Base-by-base conservation (phyloP, 2,797 vertebrate genomes). In the Sphaeramia orbicularis region DNA sequence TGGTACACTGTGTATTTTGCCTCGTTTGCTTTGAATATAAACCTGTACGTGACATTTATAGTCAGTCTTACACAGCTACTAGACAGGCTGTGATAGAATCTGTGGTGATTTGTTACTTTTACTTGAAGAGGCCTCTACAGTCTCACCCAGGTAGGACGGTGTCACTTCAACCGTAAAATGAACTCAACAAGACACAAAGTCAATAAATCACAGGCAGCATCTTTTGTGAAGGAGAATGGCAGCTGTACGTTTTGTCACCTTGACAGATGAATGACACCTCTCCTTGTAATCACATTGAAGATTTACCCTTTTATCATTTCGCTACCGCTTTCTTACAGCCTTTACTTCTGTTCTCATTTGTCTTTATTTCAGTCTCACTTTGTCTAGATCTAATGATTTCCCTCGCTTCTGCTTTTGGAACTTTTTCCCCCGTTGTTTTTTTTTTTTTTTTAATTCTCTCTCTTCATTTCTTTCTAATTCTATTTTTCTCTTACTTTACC, bases 211-310 rank as follows among this genome's bases (percentile, higher is more conserved):
- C 68, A 45, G 35, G 65, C 13, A 13, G 59, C 47, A 35, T 75
- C 55, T 54, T 65, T 45, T 56, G 61, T 73, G 59, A 60, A 32
- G 47, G 57, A 80, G 79, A 71, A 50, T 71, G 78, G 48, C 75
- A 85, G 71, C 45, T 82, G 62, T 73, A 70, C 75, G 74, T 78
- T 71, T 74, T 71, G 60, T 90, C 88, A 87, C 90, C 86, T 88
- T 87, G 86, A 84, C 86, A 80, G 75, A 88, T 80, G 65, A 84
- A 86, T 81, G 81, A 70, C 56, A 59, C 24, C 8, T 69, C 65
- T 71, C 42, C 48, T 73, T 83, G 71, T 80, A 83, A 74, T 73
- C 80, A 57, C 61, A 69, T 61, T 80, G 69, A 86, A 74, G 57
- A 70, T 76, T 41, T 55, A 7, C 36, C 44, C 79, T 80, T 83